Evolutionary conservation across 1,140 invertebrate genomes (phyloP).

Genomic region (Drosophila bifasciata): DNA sequence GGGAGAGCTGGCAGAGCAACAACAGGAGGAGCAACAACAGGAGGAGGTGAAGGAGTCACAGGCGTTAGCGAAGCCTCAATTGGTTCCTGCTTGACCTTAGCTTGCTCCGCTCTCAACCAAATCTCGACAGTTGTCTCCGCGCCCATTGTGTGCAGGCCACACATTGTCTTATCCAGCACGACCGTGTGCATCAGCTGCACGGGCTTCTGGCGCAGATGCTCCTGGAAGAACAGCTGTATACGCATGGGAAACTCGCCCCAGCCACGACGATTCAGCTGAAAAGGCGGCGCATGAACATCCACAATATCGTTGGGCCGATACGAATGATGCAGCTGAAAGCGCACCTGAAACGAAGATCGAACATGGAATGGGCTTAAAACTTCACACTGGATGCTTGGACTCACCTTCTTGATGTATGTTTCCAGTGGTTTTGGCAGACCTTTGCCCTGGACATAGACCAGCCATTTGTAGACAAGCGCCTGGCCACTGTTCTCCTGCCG

Average conservation of each 20-base stretch:
- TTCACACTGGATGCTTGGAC: background rate
- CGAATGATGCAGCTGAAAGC: constrained; percentile 93
- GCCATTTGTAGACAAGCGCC: constrained; percentile 94
- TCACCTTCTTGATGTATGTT: constrained; percentile 88
- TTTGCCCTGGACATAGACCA: constrained; percentile 90
- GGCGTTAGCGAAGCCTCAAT: background rate
- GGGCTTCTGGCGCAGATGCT: constrained; percentile 89
- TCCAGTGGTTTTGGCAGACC: constrained; percentile 86
- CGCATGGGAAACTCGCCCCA: constrained; percentile 96
- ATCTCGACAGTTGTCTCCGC: constrained; percentile 91
- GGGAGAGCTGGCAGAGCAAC: background rate
- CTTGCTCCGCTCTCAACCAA: constrained; percentile 86
- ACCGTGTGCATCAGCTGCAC: constrained; percentile 92
- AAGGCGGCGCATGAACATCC: constrained; percentile 91
- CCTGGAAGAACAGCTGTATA: constrained; percentile 92
- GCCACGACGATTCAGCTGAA: constrained; percentile 92
- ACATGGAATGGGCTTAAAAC: background rate
- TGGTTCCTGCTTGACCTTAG: background rate
- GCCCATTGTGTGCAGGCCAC: constrained; percentile 93
- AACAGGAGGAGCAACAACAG: background rate
- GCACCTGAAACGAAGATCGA: constrained; percentile 84
- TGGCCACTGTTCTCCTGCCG: constrained; percentile 74
- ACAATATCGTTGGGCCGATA: constrained; percentile 95
- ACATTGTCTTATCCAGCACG: constrained; percentile 92
- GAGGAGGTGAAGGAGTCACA: background rate